Percentiles rank a stretch among this genome's conserved stretches.
phyloP scores from a whole-genome alignment of 2,888 invertebrate species.

The Ischnura elegans region DNA sequence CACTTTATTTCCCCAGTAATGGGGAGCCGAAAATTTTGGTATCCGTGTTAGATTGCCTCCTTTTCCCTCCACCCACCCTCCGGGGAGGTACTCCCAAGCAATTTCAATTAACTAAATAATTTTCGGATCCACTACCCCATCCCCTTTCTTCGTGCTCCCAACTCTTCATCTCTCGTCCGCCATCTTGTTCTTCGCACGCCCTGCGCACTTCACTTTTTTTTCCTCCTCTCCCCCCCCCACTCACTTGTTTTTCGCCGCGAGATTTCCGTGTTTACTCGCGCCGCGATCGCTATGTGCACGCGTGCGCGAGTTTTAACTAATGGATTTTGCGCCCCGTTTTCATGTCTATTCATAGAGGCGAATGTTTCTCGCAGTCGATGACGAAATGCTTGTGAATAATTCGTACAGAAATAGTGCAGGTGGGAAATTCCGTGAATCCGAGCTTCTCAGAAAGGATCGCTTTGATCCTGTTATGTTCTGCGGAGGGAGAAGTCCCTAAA shows the following conservation, averaged over 20 bases:
- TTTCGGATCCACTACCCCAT: conserved; percentile 6
- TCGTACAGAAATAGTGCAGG: conserved; percentile 49
- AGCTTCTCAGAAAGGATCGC: not conserved
- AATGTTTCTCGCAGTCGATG: conserved; percentile 28
- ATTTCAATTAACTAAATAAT: conserved; percentile 62
- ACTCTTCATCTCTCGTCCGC: not conserved
- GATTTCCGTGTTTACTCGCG: not conserved
- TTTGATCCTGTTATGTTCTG: not conserved
- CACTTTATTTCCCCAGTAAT: conserved; percentile 62
- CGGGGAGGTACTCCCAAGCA: not conserved
- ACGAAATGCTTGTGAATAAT: conserved; percentile 54
- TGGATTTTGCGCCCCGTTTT: conserved; percentile 29
- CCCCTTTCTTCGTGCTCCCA: not conserved
- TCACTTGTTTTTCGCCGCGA: no score
- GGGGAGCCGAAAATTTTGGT: conserved; percentile 57
- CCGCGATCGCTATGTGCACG: not conserved
- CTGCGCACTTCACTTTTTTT: not conserved
- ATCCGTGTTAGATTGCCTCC: conserved; percentile 48
- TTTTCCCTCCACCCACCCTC: not conserved
- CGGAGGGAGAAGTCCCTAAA: not conserved
- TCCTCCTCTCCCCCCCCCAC: not conserved
- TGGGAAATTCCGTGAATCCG: conserved; percentile 32
- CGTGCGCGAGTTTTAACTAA: conserved; percentile 17
- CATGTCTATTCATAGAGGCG: conserved; percentile 19
- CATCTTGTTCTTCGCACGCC: conserved; percentile 28